Evolutionary conservation across 2,113 vertebrate genomes (phyloP), one percentile per base, ranked within the genome.

Genomic region (Etheostoma spectabile): DNA sequence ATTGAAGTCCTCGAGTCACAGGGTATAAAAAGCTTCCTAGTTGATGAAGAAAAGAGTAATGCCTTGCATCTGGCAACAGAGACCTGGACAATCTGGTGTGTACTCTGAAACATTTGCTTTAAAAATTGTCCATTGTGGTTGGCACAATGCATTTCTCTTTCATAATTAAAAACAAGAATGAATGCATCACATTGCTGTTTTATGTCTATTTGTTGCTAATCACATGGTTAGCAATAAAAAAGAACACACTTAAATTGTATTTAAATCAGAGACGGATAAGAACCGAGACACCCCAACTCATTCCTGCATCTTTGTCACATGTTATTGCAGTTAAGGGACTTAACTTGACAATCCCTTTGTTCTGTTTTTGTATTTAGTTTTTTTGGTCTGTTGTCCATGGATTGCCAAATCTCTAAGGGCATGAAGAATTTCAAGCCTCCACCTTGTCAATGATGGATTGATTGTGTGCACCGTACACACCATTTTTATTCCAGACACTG

Each of bases 401-500:
- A 64, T 24, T 42, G 13, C 8, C 42, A 64, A 66, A 66, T 30
- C 64, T 30, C 64, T 66, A 18, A 30, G 5, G 8, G 3, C 16
- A 30, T 30, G 24, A 22, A 30, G 24, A 66, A 18, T 51, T 66
- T 66, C 38, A 30, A 30, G 22, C 45, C 15, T 66, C 45, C 42
- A 27, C 8, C 24, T 66, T 30, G 64, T 66, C 64, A 66, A 16
- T 65, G 46, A 66, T 66, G 24, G 46, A 66, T 66, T 66, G 10
- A 21, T 46, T 66, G 64, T 66, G 30, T 66, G 46, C 15, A 19
- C 22, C 30, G 18, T 30, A 49, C 46, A 66, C 1, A 18, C 64
- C 64, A 66, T 66, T 66, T 51, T 66, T 66, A 66, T 66, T 27
- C 64, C 22, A 66, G 24, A 66, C 64, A 21, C 24, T 49, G 24